Conservation (phyloP, 2,888 invertebrate genomes). For the Crossocerus cetratus region DNA sequence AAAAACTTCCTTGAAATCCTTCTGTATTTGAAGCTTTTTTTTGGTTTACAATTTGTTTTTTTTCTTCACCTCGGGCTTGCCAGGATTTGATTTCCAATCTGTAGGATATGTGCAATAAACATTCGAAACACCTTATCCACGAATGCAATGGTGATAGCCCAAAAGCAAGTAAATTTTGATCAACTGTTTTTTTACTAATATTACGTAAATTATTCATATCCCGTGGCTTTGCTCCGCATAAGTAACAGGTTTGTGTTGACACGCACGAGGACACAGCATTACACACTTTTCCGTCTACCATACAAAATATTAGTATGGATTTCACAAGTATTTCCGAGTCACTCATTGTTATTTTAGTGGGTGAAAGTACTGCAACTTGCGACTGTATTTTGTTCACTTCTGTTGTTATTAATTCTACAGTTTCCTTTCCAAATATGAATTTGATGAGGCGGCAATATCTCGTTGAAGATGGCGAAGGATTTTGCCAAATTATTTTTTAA, state of each 20-base stretch:
- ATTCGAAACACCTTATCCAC: constrained; percentile 49
- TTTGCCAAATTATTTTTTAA: constrained; percentile 3
- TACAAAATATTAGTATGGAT: constrained; percentile 42
- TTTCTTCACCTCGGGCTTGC: constrained; percentile 32
- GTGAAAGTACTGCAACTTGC: not conserved
- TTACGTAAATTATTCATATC: constrained; percentile 40
- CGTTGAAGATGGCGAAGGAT: constrained; percentile 37
- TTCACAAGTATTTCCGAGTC: constrained; percentile 12
- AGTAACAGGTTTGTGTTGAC: constrained; percentile 37
- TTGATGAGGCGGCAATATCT: constrained; percentile 43
- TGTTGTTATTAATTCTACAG: constrained; percentile 15
- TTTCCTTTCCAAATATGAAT: constrained; percentile 41
- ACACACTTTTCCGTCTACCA: constrained; percentile 41
- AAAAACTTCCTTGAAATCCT: constrained; percentile 28
- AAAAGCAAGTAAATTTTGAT: constrained; percentile 22
- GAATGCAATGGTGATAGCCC: constrained; percentile 42
- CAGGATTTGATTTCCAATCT: constrained; percentile 42
- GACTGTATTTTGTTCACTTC: constrained; percentile 8
- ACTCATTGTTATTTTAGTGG: not conserved
- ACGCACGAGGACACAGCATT: constrained; percentile 32
- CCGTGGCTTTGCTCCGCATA: constrained; percentile 40
- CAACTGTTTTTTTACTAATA: constrained; percentile 17
- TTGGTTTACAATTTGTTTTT: constrained; percentile 19
- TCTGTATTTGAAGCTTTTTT: constrained; percentile 33
- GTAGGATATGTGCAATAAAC: constrained; percentile 39